Evolutionary conservation across 2,113 vertebrate genomes (phyloP), one percentile per base, ranked within the genome.

Genomic region (Halichoerus grypus): DNA sequence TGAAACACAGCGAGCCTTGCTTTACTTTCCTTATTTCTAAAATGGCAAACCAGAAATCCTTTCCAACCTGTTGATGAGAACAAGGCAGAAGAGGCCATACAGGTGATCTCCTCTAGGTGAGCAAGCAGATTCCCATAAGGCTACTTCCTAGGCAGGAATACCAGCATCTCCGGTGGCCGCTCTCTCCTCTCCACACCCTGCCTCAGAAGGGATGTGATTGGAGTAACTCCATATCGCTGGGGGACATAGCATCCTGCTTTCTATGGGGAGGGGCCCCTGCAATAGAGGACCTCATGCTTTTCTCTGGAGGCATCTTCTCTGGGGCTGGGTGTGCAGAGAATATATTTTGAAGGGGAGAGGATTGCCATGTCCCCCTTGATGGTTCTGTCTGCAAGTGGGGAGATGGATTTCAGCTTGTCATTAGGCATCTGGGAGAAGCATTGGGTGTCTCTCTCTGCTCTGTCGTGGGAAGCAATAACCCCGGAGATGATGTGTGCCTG

Each of bases 161-260:
- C 9, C 7, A 24, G 28, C 12, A 31, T 1, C 19, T 14, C 21
- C 59, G 15, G 10, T 0, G 46, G 36, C 14, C 0, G 4, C 5
- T 53, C 10, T 31, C 8, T 13, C 51, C 3, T 59, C 15, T 24
- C n/a, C 33, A 31, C 1, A 26, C 22, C 33, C 9, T 36, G 22
- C n/a, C 33, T 72, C 15, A 8, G 28, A 71, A 36, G 10, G 24
- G 7, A n/a, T n/a, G 12, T 26, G 13, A 3, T 39, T 53, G 0
- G 5, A 79, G 39, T 18, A 53, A 7, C 36, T 33, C 9, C 28
- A 3, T 67, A 31, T 26, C 39, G 21, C 16, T 19, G 11, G n/a
- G 18, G n/a, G 26, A 13, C 22, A 0, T 6, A 28, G 8, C 42
- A 19, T 28, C 24, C 57, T 59, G 61, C 69, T 79, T 88, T 80